Conservation (phyloP, 1,140 invertebrate species). For the Dinoponera quadriceps region DNA sequence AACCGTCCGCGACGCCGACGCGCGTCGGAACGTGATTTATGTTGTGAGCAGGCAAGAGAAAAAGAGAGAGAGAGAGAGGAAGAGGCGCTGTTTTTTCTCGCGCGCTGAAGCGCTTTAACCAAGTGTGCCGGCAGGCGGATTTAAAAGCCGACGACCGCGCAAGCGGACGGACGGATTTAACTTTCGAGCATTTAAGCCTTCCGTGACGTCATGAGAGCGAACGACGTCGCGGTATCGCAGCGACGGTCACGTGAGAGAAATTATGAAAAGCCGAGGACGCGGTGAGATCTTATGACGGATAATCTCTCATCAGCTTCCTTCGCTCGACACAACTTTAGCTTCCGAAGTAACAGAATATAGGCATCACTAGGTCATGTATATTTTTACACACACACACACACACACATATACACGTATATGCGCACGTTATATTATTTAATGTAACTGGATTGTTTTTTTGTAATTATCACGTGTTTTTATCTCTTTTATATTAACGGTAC, state of each 20-base stretch:
- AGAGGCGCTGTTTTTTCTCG: neutral
- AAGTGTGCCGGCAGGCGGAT: neutral
- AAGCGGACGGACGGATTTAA: neutral
- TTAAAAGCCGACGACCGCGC: neutral
- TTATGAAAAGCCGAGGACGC: neutral
- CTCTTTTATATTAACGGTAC: too few relatives aligned
- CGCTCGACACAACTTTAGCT: too few relatives aligned
- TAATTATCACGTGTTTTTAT: too few relatives aligned
- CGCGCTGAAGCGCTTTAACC: neutral
- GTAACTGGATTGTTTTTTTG: too few relatives aligned
- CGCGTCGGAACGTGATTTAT: neutral
- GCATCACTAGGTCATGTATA: too few relatives aligned
- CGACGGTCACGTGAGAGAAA: neutral
- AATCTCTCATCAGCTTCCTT: neutral
- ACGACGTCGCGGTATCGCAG: neutral
- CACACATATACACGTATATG: too few relatives aligned
- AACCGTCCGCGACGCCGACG: neutral
- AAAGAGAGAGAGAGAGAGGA: neutral
- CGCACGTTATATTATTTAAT: too few relatives aligned
- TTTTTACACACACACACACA: too few relatives aligned
- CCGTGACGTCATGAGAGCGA: neutral
- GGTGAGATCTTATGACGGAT: neutral
- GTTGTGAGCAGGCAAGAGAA: neutral
- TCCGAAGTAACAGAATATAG: too few relatives aligned
- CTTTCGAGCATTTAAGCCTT: neutral